Conservation (phyloP, 2,888 invertebrate species). For the Drosophila testacea region DNA sequence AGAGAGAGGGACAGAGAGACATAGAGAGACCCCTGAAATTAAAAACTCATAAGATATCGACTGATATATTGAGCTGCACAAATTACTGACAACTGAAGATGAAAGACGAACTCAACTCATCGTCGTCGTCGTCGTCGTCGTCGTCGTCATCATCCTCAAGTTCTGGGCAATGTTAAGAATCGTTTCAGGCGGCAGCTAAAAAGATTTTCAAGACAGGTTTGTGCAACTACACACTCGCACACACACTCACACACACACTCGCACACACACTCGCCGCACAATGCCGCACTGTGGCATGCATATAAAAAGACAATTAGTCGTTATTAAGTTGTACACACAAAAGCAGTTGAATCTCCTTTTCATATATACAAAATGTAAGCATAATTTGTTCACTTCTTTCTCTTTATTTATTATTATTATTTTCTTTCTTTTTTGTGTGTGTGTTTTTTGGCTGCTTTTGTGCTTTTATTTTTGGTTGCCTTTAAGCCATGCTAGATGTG, state of each 20-base stretch:
- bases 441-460: slow-evolving; percentile 10
- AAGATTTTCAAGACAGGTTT: slow-evolving; percentile 75
- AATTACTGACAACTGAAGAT: slow-evolving; percentile 82
- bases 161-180: slow-evolving; percentile 22
- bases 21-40: slow-evolving; percentile 80
- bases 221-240: slow-evolving; percentile 26
- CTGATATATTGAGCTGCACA: slow-evolving; percentile 85
- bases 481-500: slow-evolving; percentile 47
- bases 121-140: neutral
- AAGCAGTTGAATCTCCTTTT: slow-evolving; percentile 69
- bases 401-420: neutral
- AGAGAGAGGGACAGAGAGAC: slow-evolving; percentile 37
- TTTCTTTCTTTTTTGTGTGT: neutral
- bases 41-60: slow-evolving; percentile 85
- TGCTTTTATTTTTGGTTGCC: slow-evolving; percentile 24
- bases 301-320: slow-evolving; percentile 84
- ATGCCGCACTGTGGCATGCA: slow-evolving; percentile 46
- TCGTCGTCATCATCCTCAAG: neutral
- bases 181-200: slow-evolving; percentile 51
- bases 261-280: neutral
- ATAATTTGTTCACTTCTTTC: slow-evolving; percentile 32
- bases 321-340: slow-evolving; percentile 78
- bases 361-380: slow-evolving; percentile 27
- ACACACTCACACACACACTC: slow-evolving; percentile 3
- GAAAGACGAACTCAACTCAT: slow-evolving; percentile 56